Evolutionary conservation across 2,113 vertebrate genomes (phyloP), one percentile per base, ranked within the genome.

Genomic region (Gallinago paraguaiae): DNA sequence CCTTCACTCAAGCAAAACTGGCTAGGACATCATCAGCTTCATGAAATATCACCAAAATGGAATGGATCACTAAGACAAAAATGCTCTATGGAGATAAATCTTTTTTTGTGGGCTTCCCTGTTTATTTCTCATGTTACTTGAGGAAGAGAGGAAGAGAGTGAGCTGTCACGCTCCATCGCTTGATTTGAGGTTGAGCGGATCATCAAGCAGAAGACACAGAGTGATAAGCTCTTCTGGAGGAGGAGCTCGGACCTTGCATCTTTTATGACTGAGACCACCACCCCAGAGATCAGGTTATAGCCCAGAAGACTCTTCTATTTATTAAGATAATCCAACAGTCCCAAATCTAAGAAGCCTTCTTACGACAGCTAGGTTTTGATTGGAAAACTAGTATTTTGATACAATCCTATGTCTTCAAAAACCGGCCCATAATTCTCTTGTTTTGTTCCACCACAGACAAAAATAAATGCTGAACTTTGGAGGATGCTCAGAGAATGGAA

Each of bases 371-470:
- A 57, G 10, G 10, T 60, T 92, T 83, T 37, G 17, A 83, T 74
- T 51, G 45, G 19, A 61, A 65, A 76, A 37, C 17, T 3, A 31
- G 0, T 10, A 54, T 35, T 59, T 77, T 59, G 14, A 43, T 68
- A 71, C 4, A 75, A 65, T 27, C 11, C 2, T 11, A 5, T 17
- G 4, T 24, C 50, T 69, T 75, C 9, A 71, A 79, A 90, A 75
- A 25, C 0, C 0, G 0, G 13, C 5, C 17, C 13, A 3, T 53
- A 39, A 17, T 31, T 76, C 1, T 41, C 63, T 6, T 7, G 48
- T 35, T 56, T 78, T 70, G 13, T 57, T 59, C 50, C 43, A 30
- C 5, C 16, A 25, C 30, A 57, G 37, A 50, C 5, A 59, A 72
- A 90, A 92, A 68, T 43, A 76, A 82, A 68, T 9, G 24, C 41